Percentiles rank a stretch among this genome's conserved stretches.
These are phyloP conservation scores for Chaetorhynchus papuensis DNA, from an alignment of 2,113 vertebrate genomes.

Conservation along the genomic window DNA sequence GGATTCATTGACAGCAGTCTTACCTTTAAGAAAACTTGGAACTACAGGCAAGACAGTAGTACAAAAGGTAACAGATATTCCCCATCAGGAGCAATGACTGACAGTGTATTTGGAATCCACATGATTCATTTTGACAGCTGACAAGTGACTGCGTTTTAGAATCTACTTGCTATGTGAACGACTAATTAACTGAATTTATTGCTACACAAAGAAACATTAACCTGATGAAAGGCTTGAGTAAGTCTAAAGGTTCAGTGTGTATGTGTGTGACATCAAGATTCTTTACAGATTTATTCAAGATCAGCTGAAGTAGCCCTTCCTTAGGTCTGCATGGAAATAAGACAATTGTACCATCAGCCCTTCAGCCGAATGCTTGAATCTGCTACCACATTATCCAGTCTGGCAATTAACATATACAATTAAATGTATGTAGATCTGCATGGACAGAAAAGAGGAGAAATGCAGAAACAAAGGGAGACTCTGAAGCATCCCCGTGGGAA, in stretches of 20 bases:
- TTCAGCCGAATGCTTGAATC: background rate
- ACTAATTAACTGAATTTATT: constrained; percentile 17
- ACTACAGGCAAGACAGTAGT: background rate
- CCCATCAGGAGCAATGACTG: background rate
- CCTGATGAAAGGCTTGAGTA: background rate
- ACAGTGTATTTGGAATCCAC: constrained; percentile 27
- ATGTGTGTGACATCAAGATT: background rate
- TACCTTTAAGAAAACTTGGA: background rate
- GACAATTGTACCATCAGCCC: rapidly evolving
- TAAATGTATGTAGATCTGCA: background rate
- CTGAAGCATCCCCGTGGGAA: background rate
- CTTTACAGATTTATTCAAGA: background rate
- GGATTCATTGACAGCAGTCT: background rate
- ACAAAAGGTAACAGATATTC: constrained; percentile 3
- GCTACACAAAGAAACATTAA: background rate
- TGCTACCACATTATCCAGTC: background rate
- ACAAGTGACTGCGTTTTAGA: background rate
- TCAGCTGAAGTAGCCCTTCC: background rate
- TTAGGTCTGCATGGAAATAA: background rate
- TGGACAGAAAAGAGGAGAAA: background rate
- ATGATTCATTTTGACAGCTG: constrained; percentile 30
- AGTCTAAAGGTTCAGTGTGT: background rate
- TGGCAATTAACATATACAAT: background rate
- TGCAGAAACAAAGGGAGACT: background rate
- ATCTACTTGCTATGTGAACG: background rate